Conservation (phyloP, 1,140 invertebrate species). For the Conus ventricosus region DNA sequence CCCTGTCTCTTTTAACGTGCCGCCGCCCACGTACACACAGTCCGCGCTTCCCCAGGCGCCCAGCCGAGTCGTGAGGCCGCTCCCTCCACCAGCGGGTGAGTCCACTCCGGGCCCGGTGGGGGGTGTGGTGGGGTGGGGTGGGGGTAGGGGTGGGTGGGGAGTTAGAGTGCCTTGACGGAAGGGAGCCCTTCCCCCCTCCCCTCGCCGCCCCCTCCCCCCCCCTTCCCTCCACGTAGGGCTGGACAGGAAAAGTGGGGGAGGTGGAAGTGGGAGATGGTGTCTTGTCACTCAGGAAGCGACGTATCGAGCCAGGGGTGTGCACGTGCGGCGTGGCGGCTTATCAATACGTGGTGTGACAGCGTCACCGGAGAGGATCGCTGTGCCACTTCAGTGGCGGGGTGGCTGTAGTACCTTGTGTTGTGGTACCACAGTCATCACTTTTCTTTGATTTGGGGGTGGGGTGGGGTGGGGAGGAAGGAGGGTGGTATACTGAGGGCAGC, state of each 20-base stretch:
- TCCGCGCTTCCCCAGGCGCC: neutral
- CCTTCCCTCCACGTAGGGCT: too few species aligned
- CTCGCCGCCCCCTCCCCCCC: too few species aligned
- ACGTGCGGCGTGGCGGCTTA: neutral
- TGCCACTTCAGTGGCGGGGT: neutral
- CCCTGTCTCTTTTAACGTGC: slow-evolving; percentile 9
- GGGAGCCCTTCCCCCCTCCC: too few species aligned
- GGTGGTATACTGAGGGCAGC: neutral
- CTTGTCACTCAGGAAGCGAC: neutral
- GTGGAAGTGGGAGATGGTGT: neutral
- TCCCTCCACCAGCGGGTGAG: slow-evolving; percentile 10
- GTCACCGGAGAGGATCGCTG: neutral
- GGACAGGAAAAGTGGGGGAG: neutral
- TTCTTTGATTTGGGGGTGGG: neutral
- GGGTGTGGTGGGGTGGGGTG: neutral
- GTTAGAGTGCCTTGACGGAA: neutral
- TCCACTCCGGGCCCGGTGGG: neutral
- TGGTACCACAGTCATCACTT: too few species aligned
- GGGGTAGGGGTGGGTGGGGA: neutral
- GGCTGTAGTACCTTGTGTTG: neutral
- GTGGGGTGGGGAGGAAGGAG: neutral
- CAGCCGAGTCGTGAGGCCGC: neutral
- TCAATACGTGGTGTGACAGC: neutral
- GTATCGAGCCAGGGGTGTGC: too few species aligned
- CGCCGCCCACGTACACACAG: neutral